Conservation (phyloP, 2,888 invertebrate genomes). For the Caenorhabditis sp. region DNA sequence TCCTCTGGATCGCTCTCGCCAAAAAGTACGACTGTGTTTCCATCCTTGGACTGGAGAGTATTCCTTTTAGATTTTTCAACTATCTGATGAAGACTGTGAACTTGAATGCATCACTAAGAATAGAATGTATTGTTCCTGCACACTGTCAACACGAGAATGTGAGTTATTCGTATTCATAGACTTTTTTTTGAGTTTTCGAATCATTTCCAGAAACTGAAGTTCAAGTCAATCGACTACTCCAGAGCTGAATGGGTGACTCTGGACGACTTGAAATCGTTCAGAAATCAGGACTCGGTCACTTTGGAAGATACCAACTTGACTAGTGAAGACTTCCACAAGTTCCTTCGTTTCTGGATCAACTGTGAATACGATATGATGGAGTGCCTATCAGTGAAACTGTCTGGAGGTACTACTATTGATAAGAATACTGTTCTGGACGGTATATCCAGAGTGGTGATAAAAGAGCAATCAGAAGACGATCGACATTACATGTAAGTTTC, state of each 20-base stretch:
- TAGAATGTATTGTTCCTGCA: background rate
- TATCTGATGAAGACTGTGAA: background rate
- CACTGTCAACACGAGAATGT: background rate
- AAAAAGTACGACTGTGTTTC: no score
- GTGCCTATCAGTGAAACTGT: background rate
- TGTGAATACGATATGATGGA: background rate
- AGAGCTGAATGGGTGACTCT: background rate
- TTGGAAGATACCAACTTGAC: background rate
- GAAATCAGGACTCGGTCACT: background rate
- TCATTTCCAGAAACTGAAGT: background rate
- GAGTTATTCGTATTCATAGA: no score
- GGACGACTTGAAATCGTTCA: background rate
- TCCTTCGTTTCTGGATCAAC: background rate
- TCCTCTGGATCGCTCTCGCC: no score
- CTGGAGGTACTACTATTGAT: background rate
- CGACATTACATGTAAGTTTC: no score
- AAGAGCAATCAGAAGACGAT: background rate
- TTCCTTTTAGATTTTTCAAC: background rate
- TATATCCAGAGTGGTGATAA: background rate
- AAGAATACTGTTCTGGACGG: background rate
- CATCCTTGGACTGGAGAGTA: background rate
- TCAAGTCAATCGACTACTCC: background rate
- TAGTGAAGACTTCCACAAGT: background rate
- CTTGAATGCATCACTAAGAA: background rate
- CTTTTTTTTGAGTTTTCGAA: background rate